A percentile compares a stretch with the other conserved stretches of the same genome.
Evolutionary conservation across 2,113 vertebrate genomes (phyloP).

Genomic region (Limanda limanda): DNA sequence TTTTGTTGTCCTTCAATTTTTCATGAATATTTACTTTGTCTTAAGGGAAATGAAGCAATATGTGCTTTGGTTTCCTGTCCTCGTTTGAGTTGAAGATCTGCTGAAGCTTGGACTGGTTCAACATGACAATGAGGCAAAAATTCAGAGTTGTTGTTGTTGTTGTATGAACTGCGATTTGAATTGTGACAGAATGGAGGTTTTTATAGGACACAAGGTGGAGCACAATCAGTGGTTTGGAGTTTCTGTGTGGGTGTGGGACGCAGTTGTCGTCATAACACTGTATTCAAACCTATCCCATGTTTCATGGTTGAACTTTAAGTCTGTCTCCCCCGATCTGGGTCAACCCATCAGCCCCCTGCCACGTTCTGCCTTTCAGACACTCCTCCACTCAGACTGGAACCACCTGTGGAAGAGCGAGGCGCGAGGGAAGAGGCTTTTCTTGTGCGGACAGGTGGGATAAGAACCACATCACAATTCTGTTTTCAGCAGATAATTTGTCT

Average conservation of each 20-base stretch:
- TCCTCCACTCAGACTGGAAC: slow-evolving; percentile 15
- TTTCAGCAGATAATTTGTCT: slow-evolving; percentile 5
- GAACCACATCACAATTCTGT: neutral
- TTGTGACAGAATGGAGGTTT: neutral
- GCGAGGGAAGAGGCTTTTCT: neutral
- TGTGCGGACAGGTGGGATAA: slow-evolving; percentile 13
- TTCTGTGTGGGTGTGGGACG: neutral
- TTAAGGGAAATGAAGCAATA: slow-evolving; percentile 15
- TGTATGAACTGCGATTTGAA: neutral
- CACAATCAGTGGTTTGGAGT: neutral
- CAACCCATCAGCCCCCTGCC: slow-evolving; percentile 50
- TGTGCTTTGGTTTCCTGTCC: neutral
- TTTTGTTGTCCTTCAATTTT: slow-evolving; percentile 15
- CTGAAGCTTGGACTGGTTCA: neutral
- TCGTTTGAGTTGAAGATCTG: neutral
- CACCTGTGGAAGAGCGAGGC: slow-evolving; percentile 50
- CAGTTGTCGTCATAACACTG: slow-evolving; percentile 1
- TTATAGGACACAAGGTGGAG: neutral
- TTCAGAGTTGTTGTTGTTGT: neutral
- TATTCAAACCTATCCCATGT: too few relatives aligned
- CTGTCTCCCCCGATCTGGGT: slow-evolving; percentile 57
- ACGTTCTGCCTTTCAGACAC: slow-evolving; percentile 50
- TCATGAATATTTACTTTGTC: slow-evolving; percentile 7
- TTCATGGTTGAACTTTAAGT: slow-evolving; percentile 48
- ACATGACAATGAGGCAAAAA: neutral